phyloP scores from a whole-genome alignment of 2,797 vertebrate species.

The Epinephelus malabaricus region DNA sequence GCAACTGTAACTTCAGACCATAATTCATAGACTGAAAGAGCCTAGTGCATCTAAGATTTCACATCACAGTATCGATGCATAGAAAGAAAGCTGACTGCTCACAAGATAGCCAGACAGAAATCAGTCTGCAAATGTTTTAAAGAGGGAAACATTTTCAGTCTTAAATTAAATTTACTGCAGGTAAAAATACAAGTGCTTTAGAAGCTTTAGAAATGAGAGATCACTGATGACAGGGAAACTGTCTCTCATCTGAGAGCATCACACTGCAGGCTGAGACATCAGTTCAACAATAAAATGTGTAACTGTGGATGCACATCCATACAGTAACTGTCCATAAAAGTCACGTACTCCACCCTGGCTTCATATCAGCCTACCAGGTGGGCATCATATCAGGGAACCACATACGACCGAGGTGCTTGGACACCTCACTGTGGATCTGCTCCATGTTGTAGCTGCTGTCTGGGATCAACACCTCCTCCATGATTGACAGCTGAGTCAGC shows the following conservation, averaged over 20 bases:
- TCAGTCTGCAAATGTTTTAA: neutral
- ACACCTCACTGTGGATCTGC: constrained; percentile 97
- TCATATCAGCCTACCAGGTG: constrained; percentile 87
- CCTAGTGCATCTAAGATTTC: neutral
- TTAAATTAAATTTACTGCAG: constrained; percentile 13
- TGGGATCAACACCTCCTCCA: constrained; percentile 97
- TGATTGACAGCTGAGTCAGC: constrained; percentile 95
- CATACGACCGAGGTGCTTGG: constrained; percentile 94
- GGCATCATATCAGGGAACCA: constrained; percentile 99
- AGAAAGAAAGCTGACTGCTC: constrained; percentile 9
- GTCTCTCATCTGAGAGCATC: neutral
- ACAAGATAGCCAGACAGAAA: neutral
- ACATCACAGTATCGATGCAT: constrained; percentile 6
- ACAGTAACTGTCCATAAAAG: neutral
- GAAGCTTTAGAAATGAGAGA: neutral
- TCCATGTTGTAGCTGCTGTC: constrained; percentile 96
- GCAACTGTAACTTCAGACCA: neutral
- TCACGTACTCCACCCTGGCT: neutral
- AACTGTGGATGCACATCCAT: neutral
- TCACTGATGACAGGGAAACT: constrained; percentile 6
- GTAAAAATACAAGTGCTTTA: constrained; percentile 12
- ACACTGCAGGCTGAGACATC: neutral
- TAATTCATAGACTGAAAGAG: neutral
- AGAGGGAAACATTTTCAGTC: constrained; percentile 15
- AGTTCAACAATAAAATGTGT: neutral